Percentiles rank a stretch among this genome's conserved stretches.
phyloP scores from a whole-genome alignment of 2,888 invertebrate genomes.

The Erebia aethiops region DNA sequence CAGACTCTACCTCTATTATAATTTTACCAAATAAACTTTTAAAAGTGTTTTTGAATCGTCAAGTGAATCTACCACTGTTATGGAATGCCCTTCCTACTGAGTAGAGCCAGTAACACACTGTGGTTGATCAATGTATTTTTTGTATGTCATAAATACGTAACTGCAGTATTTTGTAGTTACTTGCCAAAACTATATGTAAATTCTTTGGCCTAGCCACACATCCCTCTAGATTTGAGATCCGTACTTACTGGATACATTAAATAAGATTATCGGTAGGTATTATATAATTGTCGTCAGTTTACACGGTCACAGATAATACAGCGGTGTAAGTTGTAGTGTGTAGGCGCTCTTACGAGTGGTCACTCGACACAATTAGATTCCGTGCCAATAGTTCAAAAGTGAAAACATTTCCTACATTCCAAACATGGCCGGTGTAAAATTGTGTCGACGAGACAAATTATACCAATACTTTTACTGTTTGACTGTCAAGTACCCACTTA shows the following conservation, averaged over 20 bases:
- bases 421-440: conserved; percentile 49
- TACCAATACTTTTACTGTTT: neutral
- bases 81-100: too few relatives aligned
- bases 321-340: conserved; percentile 1
- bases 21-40: too few relatives aligned
- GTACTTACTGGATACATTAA: neutral
- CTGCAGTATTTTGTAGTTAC: too few relatives aligned
- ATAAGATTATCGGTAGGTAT: neutral
- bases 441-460: conserved; percentile 13
- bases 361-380: conserved; percentile 10
- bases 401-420: conserved; percentile 51
- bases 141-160: too few relatives aligned
- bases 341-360: conserved; percentile 2
- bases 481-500: neutral
- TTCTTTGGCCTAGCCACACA: too few relatives aligned
- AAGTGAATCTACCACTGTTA: too few relatives aligned
- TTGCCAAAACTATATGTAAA: too few relatives aligned
- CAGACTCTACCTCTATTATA: neutral
- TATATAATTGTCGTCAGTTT: neutral
- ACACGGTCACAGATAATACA: neutral
- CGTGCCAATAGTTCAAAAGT: conserved; percentile 34
- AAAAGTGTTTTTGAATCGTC: neutral
- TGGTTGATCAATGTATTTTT: too few relatives aligned
- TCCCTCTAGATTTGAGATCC: too few relatives aligned
- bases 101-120: too few relatives aligned